Conservation (phyloP, 1,140 invertebrate genomes). For the Euwallacea similis region DNA sequence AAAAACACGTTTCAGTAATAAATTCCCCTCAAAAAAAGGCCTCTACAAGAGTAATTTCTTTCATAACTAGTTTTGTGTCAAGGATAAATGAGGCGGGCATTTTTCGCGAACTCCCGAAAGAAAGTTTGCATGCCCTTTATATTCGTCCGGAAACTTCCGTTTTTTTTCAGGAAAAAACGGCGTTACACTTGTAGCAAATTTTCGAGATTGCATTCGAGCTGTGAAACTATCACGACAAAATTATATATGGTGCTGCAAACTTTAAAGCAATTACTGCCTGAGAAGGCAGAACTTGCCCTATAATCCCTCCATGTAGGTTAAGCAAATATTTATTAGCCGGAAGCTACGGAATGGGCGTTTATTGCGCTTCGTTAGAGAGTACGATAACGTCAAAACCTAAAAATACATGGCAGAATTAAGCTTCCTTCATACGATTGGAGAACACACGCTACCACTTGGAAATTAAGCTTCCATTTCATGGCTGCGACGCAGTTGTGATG, state of each 20-base stretch:
- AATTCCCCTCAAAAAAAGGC: neutral
- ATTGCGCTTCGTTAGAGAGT: neutral
- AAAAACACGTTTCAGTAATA: neutral
- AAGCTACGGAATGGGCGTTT: neutral
- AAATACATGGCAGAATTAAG: too few species aligned
- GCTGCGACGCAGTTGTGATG: neutral
- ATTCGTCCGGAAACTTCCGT: neutral
- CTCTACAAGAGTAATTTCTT: neutral
- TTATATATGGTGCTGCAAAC: neutral
- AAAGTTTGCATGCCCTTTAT: neutral
- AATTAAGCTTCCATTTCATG: conserved; percentile 1
- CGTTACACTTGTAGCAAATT: neutral
- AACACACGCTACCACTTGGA: too few species aligned
- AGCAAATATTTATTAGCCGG: conserved; percentile 1
- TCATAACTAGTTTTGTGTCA: neutral
- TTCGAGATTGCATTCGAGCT: neutral
- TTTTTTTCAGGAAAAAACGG: neutral
- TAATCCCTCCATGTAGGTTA: conserved; percentile 1
- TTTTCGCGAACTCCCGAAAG: neutral
- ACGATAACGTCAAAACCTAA: too few species aligned
- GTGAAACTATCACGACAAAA: neutral
- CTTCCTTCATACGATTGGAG: too few species aligned
- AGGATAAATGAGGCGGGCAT: neutral
- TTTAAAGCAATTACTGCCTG: neutral
- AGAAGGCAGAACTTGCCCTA: neutral